A percentile compares a stretch with the other conserved stretches of the same genome.
These are phyloP conservation scores for Drosophila tanythrix DNA, from an alignment of 2,888 invertebrate genomes.

Conservation along the genomic window DNA sequence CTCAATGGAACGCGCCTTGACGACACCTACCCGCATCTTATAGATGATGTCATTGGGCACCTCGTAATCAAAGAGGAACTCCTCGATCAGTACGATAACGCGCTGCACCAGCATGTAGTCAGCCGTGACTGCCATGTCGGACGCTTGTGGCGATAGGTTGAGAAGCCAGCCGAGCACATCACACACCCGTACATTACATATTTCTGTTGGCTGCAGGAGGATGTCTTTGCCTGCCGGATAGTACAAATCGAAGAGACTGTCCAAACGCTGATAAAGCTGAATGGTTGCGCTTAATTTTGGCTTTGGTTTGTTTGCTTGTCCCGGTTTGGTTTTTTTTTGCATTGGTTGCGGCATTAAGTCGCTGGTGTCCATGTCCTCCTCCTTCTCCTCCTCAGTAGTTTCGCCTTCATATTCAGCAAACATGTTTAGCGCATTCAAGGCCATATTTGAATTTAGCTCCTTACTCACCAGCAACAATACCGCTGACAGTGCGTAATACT, in stretches of 20 bases:
- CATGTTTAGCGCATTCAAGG: constrained; percentile 24
- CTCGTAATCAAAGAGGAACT: constrained; percentile 70
- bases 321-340: neutral
- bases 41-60: constrained; percentile 72
- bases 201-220: constrained; percentile 54
- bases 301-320: neutral
- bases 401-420: constrained; percentile 34
- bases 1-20: constrained; percentile 76
- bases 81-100: constrained; percentile 69
- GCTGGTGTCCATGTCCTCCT: neutral
- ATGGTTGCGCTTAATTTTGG: neutral
- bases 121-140: constrained; percentile 59
- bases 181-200: constrained; percentile 63
- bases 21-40: constrained; percentile 80
- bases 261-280: constrained; percentile 31
- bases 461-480: constrained; percentile 72
- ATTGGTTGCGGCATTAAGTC: neutral
- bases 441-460: constrained; percentile 3
- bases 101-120: constrained; percentile 67
- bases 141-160: constrained; percentile 71
- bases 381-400: neutral
- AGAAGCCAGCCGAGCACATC: constrained; percentile 77
- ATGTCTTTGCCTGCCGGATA: constrained; percentile 62
- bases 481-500: constrained; percentile 59
- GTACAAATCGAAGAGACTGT: constrained; percentile 64